phyloP scores from a whole-genome alignment of 2,113 vertebrate genomes.

The Potamarius usumacintae region DNA sequence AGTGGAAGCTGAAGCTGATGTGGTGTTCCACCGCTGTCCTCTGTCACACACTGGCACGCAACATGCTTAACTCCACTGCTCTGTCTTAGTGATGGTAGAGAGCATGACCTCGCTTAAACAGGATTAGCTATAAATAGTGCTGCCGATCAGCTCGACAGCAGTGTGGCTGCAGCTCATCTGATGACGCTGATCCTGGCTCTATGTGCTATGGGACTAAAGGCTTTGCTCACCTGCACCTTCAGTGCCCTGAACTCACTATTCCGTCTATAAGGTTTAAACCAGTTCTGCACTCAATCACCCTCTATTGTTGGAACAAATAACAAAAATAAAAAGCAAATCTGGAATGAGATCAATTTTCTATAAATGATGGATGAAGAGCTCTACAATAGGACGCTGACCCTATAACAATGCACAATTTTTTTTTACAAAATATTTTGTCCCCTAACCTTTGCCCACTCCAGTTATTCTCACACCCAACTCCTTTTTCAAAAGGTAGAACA shows the following conservation, averaged over 20 bases:
- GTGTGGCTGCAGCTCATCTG: slow-evolving; percentile 46
- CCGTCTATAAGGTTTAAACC: background rate
- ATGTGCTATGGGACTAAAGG: slow-evolving; percentile 35
- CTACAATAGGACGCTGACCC: background rate
- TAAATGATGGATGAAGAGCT: background rate
- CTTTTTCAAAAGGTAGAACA: slow-evolving; percentile 13
- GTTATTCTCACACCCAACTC: background rate
- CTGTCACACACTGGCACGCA: slow-evolving; percentile 40
- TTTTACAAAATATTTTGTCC: background rate
- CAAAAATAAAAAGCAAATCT: background rate
- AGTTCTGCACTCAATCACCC: background rate
- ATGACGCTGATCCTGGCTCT: slow-evolving; percentile 31
- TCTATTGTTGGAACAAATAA: background rate
- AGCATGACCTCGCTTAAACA: slow-evolving; percentile 63
- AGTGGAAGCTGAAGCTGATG: slow-evolving; percentile 24
- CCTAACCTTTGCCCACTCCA: background rate
- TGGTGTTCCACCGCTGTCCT: slow-evolving; percentile 20
- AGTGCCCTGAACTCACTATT: slow-evolving; percentile 9
- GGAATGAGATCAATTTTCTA: background rate
- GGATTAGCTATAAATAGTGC: slow-evolving; percentile 67
- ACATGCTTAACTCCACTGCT: slow-evolving; percentile 59
- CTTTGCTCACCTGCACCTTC: slow-evolving; percentile 6
- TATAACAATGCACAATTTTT: background rate
- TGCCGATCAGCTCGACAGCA: slow-evolving; percentile 55
- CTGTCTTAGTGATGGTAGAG: slow-evolving; percentile 61